Base-by-base conservation (phyloP, 2,888 invertebrate species). In the Axea sp. region DNA sequence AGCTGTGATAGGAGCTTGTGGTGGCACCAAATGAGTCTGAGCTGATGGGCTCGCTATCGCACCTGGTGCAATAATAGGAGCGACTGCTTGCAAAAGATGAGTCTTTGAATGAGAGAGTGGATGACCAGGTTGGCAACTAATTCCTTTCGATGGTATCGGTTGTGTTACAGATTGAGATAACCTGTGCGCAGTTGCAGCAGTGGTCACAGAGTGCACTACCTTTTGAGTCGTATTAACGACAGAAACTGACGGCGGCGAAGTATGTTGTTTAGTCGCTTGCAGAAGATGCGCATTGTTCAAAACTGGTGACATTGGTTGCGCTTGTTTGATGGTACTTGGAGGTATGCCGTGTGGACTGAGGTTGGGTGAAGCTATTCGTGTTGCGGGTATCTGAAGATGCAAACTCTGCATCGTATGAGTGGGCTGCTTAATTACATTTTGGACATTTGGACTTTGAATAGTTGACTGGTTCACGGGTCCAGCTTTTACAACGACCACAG, bases 21-120 rank as follows among this genome's bases (percentile, higher is more conserved):
- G 88, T 62, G 86, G 84, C 24, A 87, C 79, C 5, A 88, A 82
- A 80, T 88, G 89, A 3, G 88, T 83, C 64, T 89, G 89, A 3
- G 90, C 87, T 1, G 91, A 90, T 74, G 91, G 90, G 85, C 91
- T 91, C 3, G 90, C 89, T 7, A 91, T 89, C 8, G 90, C 88
- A 4, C 89, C 89, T 2, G 89, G 86, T 22, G 91, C 86, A 41
- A 90, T 88, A 22, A 89, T 88, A n/a, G 88, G 89, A 2, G 87
- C 84, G 0, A 86, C 87, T 2, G 88, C 88, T 67, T 88, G 88
- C 24, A 88, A 75, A 14, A 88, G 73, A 76, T 88, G 88, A 24
- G 88, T 82, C 62, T 89, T 89, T 0, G 88, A 88, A 78, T 86
- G n/a, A n/a, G n/a, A 88, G 2, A 88, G 76, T 9, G 88, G 84